phyloP scores from a whole-genome alignment of 2,888 invertebrate genomes.

The Diplazon laetatorius region DNA sequence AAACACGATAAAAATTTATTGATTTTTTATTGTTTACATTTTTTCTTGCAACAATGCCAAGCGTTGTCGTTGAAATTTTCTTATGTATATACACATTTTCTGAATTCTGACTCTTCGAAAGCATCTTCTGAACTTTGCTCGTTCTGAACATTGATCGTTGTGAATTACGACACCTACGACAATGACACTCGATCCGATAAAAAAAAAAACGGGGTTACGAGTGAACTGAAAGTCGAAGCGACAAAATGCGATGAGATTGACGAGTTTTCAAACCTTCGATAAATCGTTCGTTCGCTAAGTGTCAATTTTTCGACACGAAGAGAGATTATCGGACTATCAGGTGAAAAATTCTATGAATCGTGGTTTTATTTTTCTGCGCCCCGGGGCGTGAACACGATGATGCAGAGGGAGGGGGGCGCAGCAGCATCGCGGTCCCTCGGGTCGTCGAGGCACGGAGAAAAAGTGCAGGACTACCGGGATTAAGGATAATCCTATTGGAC shows the following conservation, averaged over 20 bases:
- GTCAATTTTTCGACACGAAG: too few species aligned
- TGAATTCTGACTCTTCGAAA: too few species aligned
- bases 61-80: too few species aligned
- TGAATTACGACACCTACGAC: too few species aligned
- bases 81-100: too few species aligned
- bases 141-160: too few species aligned
- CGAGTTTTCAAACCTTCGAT: background rate
- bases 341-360: constrained; percentile 64
- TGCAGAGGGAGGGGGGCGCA: background rate
- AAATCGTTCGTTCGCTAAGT: background rate
- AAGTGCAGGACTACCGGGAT: constrained; percentile 74
- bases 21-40: too few species aligned
- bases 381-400: constrained; percentile 19
- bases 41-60: too few species aligned
- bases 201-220: too few species aligned
- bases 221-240: background rate
- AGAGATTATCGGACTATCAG: background rate
- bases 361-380: constrained; percentile 27
- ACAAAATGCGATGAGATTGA: background rate
- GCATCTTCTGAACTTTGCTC: too few species aligned
- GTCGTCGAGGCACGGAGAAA: constrained; percentile 52
- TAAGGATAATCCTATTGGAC: constrained; percentile 80
- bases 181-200: too few species aligned
- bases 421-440: constrained; percentile 14
- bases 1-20: too few species aligned